A percentile compares a stretch with the other conserved stretches of the same genome.
phyloP scores from a whole-genome alignment of 2,797 vertebrate genomes.

The Hippopotamyrus pictus region DNA sequence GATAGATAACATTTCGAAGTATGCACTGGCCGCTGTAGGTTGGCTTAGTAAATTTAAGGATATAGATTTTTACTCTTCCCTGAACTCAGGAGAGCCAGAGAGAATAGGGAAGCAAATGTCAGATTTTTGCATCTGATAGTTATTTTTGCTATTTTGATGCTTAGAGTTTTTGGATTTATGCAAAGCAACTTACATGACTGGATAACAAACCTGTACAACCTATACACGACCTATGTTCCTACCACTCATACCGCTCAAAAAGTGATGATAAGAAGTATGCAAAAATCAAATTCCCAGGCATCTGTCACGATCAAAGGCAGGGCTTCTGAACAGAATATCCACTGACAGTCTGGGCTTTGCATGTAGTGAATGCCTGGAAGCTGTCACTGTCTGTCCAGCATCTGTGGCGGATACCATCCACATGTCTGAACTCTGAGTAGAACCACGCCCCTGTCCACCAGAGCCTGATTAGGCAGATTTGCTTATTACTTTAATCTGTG shows the following conservation, averaged over 20 bases:
- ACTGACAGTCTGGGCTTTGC: background rate
- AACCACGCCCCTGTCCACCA: background rate
- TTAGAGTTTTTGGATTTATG: background rate
- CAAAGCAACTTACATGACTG: background rate
- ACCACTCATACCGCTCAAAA: background rate
- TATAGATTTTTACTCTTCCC: background rate
- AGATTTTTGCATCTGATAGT: background rate
- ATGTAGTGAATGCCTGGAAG: background rate
- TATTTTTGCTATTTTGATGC: background rate
- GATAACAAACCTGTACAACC: background rate
- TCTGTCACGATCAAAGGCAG: background rate
- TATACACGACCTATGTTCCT: background rate
- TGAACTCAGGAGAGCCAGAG: background rate
- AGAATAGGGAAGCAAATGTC: background rate
- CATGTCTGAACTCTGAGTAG: background rate
- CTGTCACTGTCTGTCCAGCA: background rate
- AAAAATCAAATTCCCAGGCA: background rate
- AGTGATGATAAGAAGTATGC: background rate
- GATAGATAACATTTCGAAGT: background rate
- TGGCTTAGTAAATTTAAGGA: background rate
- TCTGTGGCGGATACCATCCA: background rate
- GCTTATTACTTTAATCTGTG: background rate
- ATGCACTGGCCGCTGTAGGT: background rate
- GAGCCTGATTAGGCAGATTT: background rate
- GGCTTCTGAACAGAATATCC: background rate